These are phyloP conservation scores for Cryptoblepharus egeriae DNA, from an alignment of 2,797 vertebrate genomes.

Conservation along the genomic window DNA sequence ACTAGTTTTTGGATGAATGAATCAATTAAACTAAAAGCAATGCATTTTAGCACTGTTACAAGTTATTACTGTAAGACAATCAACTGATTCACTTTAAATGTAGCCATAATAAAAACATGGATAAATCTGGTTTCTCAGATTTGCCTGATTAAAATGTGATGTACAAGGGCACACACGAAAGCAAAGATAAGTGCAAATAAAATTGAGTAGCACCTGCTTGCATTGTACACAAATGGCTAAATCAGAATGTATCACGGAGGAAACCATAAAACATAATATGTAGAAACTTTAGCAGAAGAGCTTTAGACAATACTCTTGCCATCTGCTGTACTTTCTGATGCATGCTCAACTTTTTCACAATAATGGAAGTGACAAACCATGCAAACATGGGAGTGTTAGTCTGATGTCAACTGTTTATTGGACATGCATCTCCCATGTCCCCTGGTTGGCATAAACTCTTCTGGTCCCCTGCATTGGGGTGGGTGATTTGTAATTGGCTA, in stretches of 20 bases:
- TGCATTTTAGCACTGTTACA: background rate
- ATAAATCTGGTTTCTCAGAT: conserved; percentile 1
- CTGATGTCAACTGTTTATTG: too few species aligned
- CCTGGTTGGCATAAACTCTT: too few species aligned
- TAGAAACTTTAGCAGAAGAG: background rate
- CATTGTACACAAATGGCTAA: conserved; percentile 8
- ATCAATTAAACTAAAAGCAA: conserved; percentile 8
- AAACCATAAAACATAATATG: conserved; percentile 21
- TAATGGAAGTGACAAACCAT: conserved; percentile 25
- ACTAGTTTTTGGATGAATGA: background rate
- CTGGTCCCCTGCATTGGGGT: too few species aligned
- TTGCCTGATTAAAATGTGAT: background rate
- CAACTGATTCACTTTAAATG: conserved; percentile 2
- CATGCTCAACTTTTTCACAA: background rate
- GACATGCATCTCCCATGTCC: too few species aligned
- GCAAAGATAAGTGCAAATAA: conserved; percentile 23
- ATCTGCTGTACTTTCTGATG: conserved; percentile 39
- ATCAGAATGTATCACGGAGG: conserved; percentile 28
- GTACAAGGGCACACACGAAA: conserved; percentile 3
- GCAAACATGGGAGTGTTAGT: background rate
- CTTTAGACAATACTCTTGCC: background rate
- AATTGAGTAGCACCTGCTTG: background rate
- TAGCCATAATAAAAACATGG: conserved; percentile 16
- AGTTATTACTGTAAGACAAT: background rate
- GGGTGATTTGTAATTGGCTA: too few species aligned